Base-by-base conservation (phyloP, 2,797 vertebrate species). In the Etheostoma perlongum region DNA sequence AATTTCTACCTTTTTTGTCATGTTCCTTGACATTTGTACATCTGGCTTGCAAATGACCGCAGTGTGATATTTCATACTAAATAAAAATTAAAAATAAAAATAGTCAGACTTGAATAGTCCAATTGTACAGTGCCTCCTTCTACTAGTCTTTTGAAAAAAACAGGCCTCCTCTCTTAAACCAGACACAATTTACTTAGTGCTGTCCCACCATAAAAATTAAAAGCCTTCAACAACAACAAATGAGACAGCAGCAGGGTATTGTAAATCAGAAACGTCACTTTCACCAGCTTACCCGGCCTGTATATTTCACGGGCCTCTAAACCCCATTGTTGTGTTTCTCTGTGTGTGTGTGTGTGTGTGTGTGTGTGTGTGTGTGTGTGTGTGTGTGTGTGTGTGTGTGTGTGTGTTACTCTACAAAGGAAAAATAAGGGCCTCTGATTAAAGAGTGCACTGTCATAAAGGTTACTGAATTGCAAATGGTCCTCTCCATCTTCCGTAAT, bases 391-490 rank as follows among this genome's bases (percentile, higher is more conserved):
- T 96, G 96, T 94, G 95, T 95, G 94, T 95, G 95, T 94, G 95
- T 95, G 94, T 95, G 95, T 49, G 47, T 49, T 47, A 94, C 94
- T 96, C 96, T 95, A 96, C 86, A 92, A 97, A 97, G 96, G 96
- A 99, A 98, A 98, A 98, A 98, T 97, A 97, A 96, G 96, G 96
- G 87, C 74, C 95, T 96, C 97, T 99, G 98, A 99, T 99, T 99
- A 98, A 99, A 99, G 97, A 97, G 96, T 97, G 97, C 95, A 96
- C 97, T 97, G 97, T 98, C 97, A 99, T 99, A 98, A 98, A 98
- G 98, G 98, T 99, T 99, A 99, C 96, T 96, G 96, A 97, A 98
- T 98, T 98, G 98, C 98, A 99, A 99, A 99, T 99, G 96, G 97
- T 96, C 95, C 97, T 96, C 97, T 99, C 97, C 97, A 98, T 99